Evolutionary conservation across 2,888 invertebrate genomes (phyloP).

Genomic region (Sphecodes monilicornis): DNA sequence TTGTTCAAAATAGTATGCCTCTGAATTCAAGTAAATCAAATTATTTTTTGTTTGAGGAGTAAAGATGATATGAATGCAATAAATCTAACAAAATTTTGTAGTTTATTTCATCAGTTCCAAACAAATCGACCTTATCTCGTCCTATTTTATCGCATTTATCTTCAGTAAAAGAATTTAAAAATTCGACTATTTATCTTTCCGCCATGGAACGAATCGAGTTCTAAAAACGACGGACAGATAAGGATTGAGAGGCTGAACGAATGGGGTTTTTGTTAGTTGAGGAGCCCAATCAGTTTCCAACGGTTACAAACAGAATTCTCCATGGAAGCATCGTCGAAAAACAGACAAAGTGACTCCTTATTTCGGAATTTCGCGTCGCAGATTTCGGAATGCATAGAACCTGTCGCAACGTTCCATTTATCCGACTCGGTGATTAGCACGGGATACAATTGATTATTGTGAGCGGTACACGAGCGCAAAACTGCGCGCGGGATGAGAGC

Average conservation of each 20-base stretch:
- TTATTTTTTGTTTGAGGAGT: too few relatives aligned
- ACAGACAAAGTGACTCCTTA: not conserved
- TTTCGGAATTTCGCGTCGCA: not conserved
- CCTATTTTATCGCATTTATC: not conserved
- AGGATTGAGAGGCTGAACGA: not conserved
- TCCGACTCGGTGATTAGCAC: conserved; percentile 48
- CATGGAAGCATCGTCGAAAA: not conserved
- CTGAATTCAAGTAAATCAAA: too few relatives aligned
- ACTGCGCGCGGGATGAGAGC: conserved; percentile 42
- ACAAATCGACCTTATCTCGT: not conserved
- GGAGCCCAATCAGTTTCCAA: not conserved
- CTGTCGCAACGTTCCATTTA: conserved; percentile 26
- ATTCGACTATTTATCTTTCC: not conserved
- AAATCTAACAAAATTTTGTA: too few relatives aligned
- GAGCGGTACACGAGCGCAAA: conserved; percentile 17
- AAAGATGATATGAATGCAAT: too few relatives aligned
- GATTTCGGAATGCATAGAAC: conserved; percentile 8
- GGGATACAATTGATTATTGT: conserved; percentile 60
- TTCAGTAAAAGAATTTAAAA: not conserved
- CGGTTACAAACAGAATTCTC: not conserved
- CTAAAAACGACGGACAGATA: not conserved
- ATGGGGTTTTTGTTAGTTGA: not conserved
- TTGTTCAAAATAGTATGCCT: too few relatives aligned
- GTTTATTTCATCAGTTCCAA: not conserved
- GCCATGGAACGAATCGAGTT: not conserved